Evolutionary conservation across 2,888 invertebrate species (phyloP).

Genomic region (Ryuthela nishihirai): DNA sequence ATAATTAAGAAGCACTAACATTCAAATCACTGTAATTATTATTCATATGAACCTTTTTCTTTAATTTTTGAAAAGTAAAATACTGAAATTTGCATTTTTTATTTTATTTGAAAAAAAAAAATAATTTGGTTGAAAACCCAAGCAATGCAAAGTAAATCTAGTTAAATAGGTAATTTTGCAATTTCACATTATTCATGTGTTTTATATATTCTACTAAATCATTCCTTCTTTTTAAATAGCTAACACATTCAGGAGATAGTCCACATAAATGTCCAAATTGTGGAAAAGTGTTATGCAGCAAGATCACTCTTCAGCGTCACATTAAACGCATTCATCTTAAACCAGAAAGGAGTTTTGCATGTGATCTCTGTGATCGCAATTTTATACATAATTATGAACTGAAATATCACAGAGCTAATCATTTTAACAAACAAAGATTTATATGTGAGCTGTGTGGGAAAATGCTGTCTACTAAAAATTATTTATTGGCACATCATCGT

Average conservation of each 20-base stretch:
- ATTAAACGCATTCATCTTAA: neutral
- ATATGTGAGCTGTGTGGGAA: neutral
- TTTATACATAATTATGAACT: neutral
- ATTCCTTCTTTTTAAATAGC: too few relatives aligned
- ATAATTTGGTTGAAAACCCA: too few relatives aligned
- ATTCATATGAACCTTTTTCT: too few relatives aligned
- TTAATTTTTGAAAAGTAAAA: too few relatives aligned
- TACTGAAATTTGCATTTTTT: too few relatives aligned
- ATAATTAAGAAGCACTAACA: too few relatives aligned
- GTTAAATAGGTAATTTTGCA: too few relatives aligned
- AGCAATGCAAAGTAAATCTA: too few relatives aligned
- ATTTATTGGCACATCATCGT: neutral
- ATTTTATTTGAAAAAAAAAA: too few relatives aligned
- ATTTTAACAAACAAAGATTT: neutral
- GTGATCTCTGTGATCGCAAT: neutral
- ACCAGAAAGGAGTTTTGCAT: neutral
- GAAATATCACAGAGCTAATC: neutral
- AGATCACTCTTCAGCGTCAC: neutral
- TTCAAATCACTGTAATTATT: too few relatives aligned
- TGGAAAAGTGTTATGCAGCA: neutral
- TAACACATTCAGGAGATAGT: neutral
- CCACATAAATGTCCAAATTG: neutral
- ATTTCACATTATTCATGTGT: too few relatives aligned
- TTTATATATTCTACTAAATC: too few relatives aligned
- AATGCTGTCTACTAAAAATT: neutral